Evolutionary conservation across 2,888 invertebrate genomes (phyloP), one percentile per base, ranked within the genome.

Genomic region (Epicampocera succincta): DNA sequence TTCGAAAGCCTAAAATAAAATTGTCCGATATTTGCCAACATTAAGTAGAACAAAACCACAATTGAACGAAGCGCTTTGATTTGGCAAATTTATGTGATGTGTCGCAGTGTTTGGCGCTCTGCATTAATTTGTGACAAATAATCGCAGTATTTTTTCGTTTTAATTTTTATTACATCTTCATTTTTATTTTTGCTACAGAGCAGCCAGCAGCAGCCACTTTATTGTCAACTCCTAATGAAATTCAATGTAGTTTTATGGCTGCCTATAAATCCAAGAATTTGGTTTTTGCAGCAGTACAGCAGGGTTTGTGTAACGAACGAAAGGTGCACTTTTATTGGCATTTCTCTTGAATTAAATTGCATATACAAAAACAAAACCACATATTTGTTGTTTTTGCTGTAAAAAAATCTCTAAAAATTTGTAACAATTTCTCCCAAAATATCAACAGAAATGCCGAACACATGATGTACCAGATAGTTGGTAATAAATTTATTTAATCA

Each of bases 51-150:
- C 29, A 38, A 71, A 86, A 46, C 38, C 46, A 8, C 63, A 54
- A 54, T 54, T 66, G 42, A 78, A 72, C 65, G 50, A 65, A 78
- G 46, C 58, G 71, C 71, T 72, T 42, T 71, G 71, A 63, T 77
- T 77, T 71, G n/a, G 40, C 4, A 56, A 71, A 89, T 88, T 89
- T 89, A 88, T 89, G 86, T 86, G 87, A 89, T 86, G 87, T 88
- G 88, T 88, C 89, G 87, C 86, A 84, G 83, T 85, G 86, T 87
- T 88, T 88, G 88, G 88, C 88, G 87, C 86, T 87, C 86, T 84
- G 87, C 88, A 88, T 89, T 88, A 87, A 87, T 88, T 84, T 79
- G 76, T 77, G 58, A 61, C 69, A 84, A 82, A 76, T 71, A 75
- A 78, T 69, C 76, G 44, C 44, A 63, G 50, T 44, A 40, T 19